Evolutionary conservation across 2,888 invertebrate species (phyloP), one percentile per base, ranked within the genome.

Genomic region (Habroteleia sp.): DNA sequence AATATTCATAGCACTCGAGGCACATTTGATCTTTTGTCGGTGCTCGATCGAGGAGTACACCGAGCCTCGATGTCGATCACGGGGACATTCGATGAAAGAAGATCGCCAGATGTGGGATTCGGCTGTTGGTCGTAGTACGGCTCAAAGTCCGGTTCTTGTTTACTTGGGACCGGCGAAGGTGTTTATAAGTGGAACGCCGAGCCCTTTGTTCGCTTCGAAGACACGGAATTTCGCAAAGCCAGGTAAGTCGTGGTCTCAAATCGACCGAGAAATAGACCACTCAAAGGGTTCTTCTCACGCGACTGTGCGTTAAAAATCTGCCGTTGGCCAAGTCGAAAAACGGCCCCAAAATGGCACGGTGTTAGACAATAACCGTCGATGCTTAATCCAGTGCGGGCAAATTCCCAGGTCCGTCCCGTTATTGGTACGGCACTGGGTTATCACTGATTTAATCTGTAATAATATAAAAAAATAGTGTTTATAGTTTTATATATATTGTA

Each of bases 141-240:
- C 76, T 76, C 77, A 74, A 72, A 73, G 71, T 71, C 77, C 58
- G 72, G 66, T 63, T 58, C 68, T 76, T 83, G 80, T 84, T 84
- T 84, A 79, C 79, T 78, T 78, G 81, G 83, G 79, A 77, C 77
- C 66, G 76, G 69, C 76, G 79, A 78, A 82, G 79, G 83, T 82
- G 77, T 80, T 80, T 76, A 73, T 79, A 82, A 83, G 81, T 82
- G 79, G 81, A 81, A 79, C 80, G 80, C 74, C 46, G 74, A 65
- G 71, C 56, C 65, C 81, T 85, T 84, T 84, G 83, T 83, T 84
- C 83, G 60, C 31, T 39, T 72, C 63, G 65, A 74, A 76, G 72
- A 78, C 71, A 74, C 46, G 72, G 37, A 62, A 75, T 74, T 76
- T 74, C 54, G 60, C 66, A 42, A 73, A 60, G 76, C 71, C 74